phyloP scores from a whole-genome alignment of 2,113 vertebrate genomes.

The Megaceryle torquata region DNA sequence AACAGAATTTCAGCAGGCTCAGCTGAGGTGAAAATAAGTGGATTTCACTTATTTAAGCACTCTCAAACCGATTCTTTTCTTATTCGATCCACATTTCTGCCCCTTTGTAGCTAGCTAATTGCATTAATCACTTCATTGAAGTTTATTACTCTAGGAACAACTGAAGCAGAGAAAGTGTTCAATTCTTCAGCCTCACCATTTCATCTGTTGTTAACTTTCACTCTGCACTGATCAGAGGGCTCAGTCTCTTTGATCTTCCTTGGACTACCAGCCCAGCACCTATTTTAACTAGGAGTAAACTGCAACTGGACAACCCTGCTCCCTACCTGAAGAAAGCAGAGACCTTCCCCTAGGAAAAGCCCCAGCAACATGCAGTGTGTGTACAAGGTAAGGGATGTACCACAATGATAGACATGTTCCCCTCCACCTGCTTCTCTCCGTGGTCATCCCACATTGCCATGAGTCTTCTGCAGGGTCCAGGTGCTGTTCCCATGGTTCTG shows the following conservation, averaged over 20 bases:
- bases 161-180: not conserved
- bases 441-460: not conserved
- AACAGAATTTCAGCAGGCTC: not conserved
- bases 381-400: not conserved
- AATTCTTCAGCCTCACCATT: not conserved
- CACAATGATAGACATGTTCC: fast-evolving
- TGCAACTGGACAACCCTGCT: not conserved
- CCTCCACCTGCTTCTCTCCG: fast-evolving
- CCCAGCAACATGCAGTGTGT: not conserved
- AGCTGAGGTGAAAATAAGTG: conserved; percentile 26
- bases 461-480: fast-evolving
- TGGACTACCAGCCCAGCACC: not conserved
- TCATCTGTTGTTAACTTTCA: not conserved
- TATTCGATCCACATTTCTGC: not conserved
- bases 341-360: not conserved
- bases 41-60: conserved; percentile 11
- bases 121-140: conserved; percentile 41
- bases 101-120: conserved; percentile 59
- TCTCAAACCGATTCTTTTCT: not conserved
- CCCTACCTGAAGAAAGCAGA: not conserved
- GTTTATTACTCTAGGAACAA: not conserved
- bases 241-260: not conserved
- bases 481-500: not conserved
- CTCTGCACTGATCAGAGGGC: not conserved
- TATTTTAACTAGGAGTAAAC: not conserved